phyloP scores from a whole-genome alignment of 2,797 vertebrate genomes.

The Sebastolobus alascanus region DNA sequence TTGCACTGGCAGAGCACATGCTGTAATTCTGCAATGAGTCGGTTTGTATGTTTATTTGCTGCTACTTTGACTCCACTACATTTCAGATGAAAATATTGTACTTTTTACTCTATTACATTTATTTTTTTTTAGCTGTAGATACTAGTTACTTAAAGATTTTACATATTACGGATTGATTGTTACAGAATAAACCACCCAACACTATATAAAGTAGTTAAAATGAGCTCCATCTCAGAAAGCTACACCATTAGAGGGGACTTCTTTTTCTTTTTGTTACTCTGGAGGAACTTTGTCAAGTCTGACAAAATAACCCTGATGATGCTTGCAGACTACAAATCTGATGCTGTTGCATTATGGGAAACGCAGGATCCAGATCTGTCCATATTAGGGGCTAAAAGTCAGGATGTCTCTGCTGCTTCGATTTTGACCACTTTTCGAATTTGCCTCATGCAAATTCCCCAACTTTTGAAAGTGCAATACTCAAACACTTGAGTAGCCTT shows the following conservation, averaged over 20 bases:
- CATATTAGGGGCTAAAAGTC: background rate
- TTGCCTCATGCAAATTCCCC: background rate
- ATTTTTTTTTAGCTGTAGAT: background rate
- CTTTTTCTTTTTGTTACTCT: background rate
- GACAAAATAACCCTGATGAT: background rate
- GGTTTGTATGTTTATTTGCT: background rate
- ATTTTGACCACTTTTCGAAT: background rate
- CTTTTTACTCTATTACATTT: background rate
- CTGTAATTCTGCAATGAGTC: slow-evolving; percentile 29
- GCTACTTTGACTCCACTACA: background rate
- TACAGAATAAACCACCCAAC: background rate
- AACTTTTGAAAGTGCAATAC: background rate
- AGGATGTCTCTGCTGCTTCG: background rate
- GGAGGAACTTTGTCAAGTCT: background rate
- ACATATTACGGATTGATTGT: background rate
- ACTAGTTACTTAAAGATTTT: background rate
- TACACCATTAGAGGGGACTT: background rate
- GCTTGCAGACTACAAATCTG: background rate
- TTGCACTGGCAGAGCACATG: slow-evolving; percentile 30
- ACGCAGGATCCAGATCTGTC: background rate
- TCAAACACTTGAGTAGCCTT: background rate
- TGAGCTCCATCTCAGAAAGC: background rate
- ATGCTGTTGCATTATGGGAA: background rate
- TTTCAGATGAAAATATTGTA: background rate
- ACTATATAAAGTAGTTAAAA: background rate